Base-by-base conservation (phyloP, 1,140 invertebrate genomes). In the Drosophila gunungcola region DNA sequence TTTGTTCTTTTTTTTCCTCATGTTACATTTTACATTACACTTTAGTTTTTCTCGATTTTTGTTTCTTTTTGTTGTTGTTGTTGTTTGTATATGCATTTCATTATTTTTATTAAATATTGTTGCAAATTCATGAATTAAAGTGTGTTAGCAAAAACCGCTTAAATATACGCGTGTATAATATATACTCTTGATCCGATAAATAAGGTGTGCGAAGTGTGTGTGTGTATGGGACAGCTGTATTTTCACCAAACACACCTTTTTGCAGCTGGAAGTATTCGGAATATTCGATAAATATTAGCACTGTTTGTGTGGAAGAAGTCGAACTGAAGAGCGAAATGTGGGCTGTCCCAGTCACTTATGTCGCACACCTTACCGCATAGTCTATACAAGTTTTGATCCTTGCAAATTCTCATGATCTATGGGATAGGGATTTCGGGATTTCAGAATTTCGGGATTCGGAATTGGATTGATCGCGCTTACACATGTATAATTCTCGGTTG, bases 61-160 rank as follows among this genome's bases (percentile, higher is more conserved):
- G 41, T 51, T 57, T 29, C 21, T 63, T 62, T 53, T 54, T 54
- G n/a, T n/a, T n/a, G n/a, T 73, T 49, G 73, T 53, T 80, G 58
- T 67, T 62, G 54, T 78, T 53, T 80, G 63, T 77, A 43, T 58
- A 74, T 68, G 70, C 54, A 43, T 61, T 45, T 69, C 11, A 48
- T 41, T 72, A 78, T 70, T 69, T 48, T 67, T 76, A 67, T 75
- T 76, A 58, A 76, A 76, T 76, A 76, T 77, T 77, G 73, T 77
- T 85, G 78, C 58, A 80, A 76, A 65, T 78, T 78, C 39, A 80
- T 80, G 74, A 72, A 42, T 74, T 76, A 73, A 84, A 81, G 74
- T 85, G 77, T 85, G 77, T 85, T 84, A 85, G 80, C 80, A 84
- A 84, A 80, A 84, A 80, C 80, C 80, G 74, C 80, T 84, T 85